Conservation (phyloP, 2,113 vertebrate species). For the Rissa tridactyla region DNA sequence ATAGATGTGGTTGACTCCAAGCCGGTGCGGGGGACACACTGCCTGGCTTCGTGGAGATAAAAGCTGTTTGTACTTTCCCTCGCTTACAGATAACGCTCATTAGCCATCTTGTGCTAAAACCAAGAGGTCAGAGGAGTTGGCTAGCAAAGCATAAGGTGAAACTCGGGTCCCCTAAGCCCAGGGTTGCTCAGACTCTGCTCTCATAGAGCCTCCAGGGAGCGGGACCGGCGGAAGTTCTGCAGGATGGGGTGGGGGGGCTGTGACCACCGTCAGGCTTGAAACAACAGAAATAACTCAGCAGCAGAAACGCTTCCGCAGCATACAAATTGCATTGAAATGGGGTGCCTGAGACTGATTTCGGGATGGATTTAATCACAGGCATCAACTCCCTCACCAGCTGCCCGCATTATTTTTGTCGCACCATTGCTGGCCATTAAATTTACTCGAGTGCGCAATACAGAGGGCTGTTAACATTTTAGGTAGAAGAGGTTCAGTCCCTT, state of each 20-base stretch:
- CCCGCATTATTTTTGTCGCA: rapidly evolving
- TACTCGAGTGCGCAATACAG: neutral
- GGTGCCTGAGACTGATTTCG: neutral
- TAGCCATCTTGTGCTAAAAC: neutral
- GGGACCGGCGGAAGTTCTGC: neutral
- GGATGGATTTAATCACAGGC: neutral
- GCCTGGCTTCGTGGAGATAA: constrained; percentile 26
- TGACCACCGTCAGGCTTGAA: neutral
- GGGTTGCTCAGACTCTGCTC: neutral
- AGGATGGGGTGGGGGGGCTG: neutral
- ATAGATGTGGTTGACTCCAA: neutral
- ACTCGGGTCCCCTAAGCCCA: neutral
- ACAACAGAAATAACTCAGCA: neutral
- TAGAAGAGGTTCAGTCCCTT: neutral
- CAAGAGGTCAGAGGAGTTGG: neutral
- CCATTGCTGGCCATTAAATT: neutral
- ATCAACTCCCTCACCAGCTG: neutral
- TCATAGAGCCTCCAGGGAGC: neutral
- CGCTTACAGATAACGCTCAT: neutral
- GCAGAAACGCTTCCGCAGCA: neutral
- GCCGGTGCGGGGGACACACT: neutral
- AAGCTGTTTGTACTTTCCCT: constrained; percentile 39
- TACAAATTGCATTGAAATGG: neutral
- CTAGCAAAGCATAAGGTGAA: neutral
- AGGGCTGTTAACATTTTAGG: neutral